Percentiles rank a stretch among this genome's conserved stretches.
These are phyloP conservation scores for Hippopotamus amphibius DNA, from an alignment of 2,113 vertebrate species.

Conservation along the genomic window DNA sequence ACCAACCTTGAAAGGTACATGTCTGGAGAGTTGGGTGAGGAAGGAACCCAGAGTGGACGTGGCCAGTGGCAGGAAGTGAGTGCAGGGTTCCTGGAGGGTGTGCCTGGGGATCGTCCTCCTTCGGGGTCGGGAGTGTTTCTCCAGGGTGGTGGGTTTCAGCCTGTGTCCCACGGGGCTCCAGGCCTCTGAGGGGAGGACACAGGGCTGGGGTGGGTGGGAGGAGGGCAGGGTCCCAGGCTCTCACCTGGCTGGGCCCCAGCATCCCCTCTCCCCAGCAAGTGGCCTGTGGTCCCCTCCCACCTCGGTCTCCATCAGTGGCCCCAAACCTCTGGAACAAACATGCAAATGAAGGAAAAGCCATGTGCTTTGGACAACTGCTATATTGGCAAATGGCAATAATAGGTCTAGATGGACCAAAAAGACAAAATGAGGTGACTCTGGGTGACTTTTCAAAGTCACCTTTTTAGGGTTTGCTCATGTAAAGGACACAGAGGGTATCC, in stretches of 20 bases:
- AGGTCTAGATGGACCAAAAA: neutral
- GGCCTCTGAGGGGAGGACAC: neutral
- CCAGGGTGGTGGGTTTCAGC: neutral
- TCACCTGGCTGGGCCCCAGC: accelerated
- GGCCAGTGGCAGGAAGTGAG: neutral
- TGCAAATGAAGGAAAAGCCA: neutral
- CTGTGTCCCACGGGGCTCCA: neutral
- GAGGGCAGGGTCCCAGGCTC: neutral
- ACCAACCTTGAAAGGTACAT: neutral
- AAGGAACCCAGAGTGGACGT: neutral
- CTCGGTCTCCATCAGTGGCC: neutral
- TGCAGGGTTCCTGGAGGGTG: neutral
- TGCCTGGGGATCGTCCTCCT: neutral
- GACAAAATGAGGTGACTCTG: too few species aligned
- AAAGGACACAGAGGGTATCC: neutral
- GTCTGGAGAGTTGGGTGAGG: neutral
- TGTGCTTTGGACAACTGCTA: neutral
- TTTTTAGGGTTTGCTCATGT: neutral
- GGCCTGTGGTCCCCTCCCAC: neutral
- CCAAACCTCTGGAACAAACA: neutral
- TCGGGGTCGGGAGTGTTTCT: neutral
- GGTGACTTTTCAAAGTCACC: neutral
- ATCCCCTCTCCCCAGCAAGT: neutral
- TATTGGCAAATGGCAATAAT: neutral
- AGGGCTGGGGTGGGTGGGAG: neutral